Evolutionary conservation across 2,888 invertebrate species (phyloP).

Genomic region (Erebia aethiops): DNA sequence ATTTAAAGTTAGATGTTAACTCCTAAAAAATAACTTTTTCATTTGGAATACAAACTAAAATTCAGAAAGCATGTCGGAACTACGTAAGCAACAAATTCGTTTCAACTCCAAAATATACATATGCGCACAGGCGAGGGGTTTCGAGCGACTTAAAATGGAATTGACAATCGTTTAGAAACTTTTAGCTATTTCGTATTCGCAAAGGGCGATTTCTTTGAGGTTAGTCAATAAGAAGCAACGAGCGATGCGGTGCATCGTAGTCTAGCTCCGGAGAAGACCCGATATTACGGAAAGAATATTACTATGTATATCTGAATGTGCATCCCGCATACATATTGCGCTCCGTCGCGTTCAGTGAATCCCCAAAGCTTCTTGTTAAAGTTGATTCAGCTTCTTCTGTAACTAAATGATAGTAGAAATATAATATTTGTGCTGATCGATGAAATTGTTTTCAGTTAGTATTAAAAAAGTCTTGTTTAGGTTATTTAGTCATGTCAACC

Average conservation of each 20-base stretch:
- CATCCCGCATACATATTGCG: constrained; percentile 19
- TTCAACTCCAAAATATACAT: constrained; percentile 29
- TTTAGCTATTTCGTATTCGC: constrained; percentile 46
- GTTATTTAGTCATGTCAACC: neutral
- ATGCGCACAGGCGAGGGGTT: constrained; percentile 31
- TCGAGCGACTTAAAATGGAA: constrained; percentile 37
- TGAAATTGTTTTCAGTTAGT: neutral
- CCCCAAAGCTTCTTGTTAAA: constrained; percentile 30
- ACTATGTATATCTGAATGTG: constrained; percentile 27
- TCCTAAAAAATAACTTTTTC: constrained; percentile 12
- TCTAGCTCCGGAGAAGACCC: constrained; percentile 29
- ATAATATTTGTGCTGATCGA: neutral
- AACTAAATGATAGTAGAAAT: neutral
- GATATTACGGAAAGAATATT: constrained; percentile 41
- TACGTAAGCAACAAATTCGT: constrained; percentile 11
- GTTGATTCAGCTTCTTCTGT: constrained; percentile 28
- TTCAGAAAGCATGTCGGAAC: constrained; percentile 14
- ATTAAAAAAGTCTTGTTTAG: neutral
- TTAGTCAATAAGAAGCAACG: constrained; percentile 44
- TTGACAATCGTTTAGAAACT: constrained; percentile 35
- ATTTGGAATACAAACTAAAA: constrained; percentile 13
- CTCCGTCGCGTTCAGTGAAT: constrained; percentile 15
- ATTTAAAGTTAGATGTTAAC: neutral
- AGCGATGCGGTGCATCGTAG: constrained; percentile 40
- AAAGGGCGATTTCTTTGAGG: constrained; percentile 49